Evolutionary conservation across 2,888 invertebrate species (phyloP), one percentile per base, ranked within the genome.

Genomic region (Papilio protenor): DNA sequence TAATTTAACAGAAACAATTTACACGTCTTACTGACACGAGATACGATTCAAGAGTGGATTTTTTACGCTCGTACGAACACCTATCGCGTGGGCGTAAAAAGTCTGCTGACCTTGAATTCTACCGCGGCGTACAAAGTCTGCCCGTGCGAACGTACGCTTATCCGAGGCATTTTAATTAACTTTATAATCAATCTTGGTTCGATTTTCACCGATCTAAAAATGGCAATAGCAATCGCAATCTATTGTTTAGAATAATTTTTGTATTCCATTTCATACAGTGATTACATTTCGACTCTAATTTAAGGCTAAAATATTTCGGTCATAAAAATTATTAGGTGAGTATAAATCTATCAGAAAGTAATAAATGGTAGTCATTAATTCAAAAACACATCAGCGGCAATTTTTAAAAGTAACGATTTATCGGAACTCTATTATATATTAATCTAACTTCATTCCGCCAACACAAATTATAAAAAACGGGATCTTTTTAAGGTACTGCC

Each of bases 281-380:
- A 52, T 52, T 52, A 52, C 5, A 5, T 18, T 52, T 18, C 52
- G 16, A 5, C 4, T 52, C 18, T 0, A 52, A 18, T 4, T 52
- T 18, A 52, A 52, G 52, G 52, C 1, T 52, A 16, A 52, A 52
- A 52, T 5, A 52, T 52, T 16, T 5, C 52, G 40, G 40, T 8
- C 18, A 18, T 52, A 16, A 49, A 49, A 49, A 16, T 49, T 49
- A 49, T 49, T 49, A 49, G 4, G 16, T 47, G 11, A 47, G 40
- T 69, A 23, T 52, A 52, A 40, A 76, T 76, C 23, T 61, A 76
- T 47, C 33, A 33, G n/a, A 61, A 71, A 61, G n/a, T 70, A 27
- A 71, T 71, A 27, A 70, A 71, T 49, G 47, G 27, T 49, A 21
- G 33, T 16, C 47, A 75, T 70, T 57, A 23, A 23, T 75, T 70